Percentiles rank a stretch among this genome's conserved stretches.
Evolutionary conservation across 2,888 invertebrate species (phyloP).

Genomic region (Agrochola circellaris): DNA sequence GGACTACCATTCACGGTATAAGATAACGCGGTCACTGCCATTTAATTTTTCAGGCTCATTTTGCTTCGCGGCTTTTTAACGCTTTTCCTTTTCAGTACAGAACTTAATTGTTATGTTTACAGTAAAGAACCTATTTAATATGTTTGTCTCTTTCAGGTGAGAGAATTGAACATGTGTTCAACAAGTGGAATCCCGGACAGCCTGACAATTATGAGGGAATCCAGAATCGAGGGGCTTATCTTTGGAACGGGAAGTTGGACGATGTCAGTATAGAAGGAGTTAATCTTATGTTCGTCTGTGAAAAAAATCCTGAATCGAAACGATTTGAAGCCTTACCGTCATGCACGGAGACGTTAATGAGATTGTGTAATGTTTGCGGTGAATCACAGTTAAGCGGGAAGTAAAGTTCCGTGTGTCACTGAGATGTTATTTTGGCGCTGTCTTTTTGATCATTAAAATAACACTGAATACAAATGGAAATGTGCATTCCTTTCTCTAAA

Average conservation of each 20-base stretch:
- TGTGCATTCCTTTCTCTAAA: not conserved
- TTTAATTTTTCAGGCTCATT: not conserved
- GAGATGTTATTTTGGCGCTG: not conserved
- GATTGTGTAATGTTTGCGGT: conserved; percentile 18
- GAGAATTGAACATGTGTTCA: conserved; percentile 23
- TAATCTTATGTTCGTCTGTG: conserved; percentile 32
- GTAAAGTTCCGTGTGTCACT: not conserved
- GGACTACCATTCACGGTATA: conserved; percentile 27
- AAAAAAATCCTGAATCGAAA: conserved; percentile 25
- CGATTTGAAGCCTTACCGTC: not conserved
- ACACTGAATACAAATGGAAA: not conserved
- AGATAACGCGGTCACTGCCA: too few relatives aligned
- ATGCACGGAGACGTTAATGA: conserved; percentile 7
- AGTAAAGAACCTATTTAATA: not conserved
- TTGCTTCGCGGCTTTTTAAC: not conserved
- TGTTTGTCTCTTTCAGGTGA: conserved; percentile 27
- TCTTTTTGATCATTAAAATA: not conserved
- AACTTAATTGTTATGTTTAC: not conserved
- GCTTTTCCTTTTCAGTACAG: not conserved
- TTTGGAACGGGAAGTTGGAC: conserved; percentile 18
- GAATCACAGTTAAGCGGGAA: not conserved
- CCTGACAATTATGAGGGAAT: conserved; percentile 12
- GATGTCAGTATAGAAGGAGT: not conserved
- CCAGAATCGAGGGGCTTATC: conserved; percentile 17
- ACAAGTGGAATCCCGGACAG: conserved; percentile 15